These are phyloP conservation scores for Eulemur albifrons DNA, from an alignment of 2,797 vertebrate genomes.

Conservation along the genomic window DNA sequence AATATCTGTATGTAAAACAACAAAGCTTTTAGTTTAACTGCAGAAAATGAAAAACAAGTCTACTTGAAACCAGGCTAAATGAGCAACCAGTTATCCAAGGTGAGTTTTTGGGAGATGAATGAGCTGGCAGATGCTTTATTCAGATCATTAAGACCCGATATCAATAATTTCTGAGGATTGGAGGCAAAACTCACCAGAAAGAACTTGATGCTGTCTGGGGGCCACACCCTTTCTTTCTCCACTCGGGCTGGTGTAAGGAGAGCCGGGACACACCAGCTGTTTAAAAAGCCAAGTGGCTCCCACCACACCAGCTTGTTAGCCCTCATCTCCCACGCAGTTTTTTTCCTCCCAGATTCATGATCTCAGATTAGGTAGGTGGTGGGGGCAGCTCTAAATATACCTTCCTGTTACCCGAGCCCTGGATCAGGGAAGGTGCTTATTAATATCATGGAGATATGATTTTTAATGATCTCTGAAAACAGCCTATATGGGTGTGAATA, in stretches of 20 bases:
- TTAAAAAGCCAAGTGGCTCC: slow-evolving; percentile 65
- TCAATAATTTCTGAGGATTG: slow-evolving; percentile 80
- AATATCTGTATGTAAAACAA: slow-evolving; percentile 78
- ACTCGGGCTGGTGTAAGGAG: slow-evolving; percentile 35
- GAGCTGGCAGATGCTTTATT: slow-evolving; percentile 81
- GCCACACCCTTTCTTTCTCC: slow-evolving; percentile 49
- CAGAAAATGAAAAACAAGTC: slow-evolving; percentile 80
- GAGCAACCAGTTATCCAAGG: slow-evolving; percentile 72
- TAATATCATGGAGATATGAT: slow-evolving; percentile 88
- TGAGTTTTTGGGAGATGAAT: slow-evolving; percentile 78
- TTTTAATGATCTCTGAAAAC: slow-evolving; percentile 89
- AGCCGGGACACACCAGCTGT: slow-evolving; percentile 58
- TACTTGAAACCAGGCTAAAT: slow-evolving; percentile 78
- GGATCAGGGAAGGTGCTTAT: slow-evolving; percentile 85
- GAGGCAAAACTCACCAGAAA: slow-evolving; percentile 71
- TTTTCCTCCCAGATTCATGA: slow-evolving; percentile 64
- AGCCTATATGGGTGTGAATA: slow-evolving; percentile 89
- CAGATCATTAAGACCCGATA: slow-evolving; percentile 81
- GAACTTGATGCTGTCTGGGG: slow-evolving; percentile 49
- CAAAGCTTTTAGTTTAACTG: slow-evolving; percentile 75
- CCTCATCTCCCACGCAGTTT: slow-evolving; percentile 46
- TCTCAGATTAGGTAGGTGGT: slow-evolving; percentile 75
- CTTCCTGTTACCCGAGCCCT: slow-evolving; percentile 75
- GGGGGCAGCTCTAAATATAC: slow-evolving; percentile 82
- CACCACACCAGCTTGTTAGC: slow-evolving; percentile 52